phyloP scores from a whole-genome alignment of 2,797 vertebrate genomes.

The Argya squamiceps region DNA sequence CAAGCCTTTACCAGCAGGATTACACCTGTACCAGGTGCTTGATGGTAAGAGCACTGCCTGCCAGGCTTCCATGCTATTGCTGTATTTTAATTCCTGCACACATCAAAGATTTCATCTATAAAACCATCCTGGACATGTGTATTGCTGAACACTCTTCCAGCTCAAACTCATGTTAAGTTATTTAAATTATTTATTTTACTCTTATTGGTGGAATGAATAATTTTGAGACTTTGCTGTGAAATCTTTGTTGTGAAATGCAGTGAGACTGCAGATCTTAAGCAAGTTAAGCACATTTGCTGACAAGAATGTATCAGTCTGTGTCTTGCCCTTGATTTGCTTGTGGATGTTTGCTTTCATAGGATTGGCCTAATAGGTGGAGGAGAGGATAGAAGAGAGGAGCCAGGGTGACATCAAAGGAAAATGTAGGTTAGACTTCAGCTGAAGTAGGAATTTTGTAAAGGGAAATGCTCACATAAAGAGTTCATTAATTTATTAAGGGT shows the following conservation, averaged over 20 bases:
- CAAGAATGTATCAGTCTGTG: background rate
- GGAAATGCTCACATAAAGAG: background rate
- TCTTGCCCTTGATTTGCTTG: background rate
- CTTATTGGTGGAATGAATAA: background rate
- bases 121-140: background rate
- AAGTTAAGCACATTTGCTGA: background rate
- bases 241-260: background rate
- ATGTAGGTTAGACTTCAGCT: background rate
- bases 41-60: constrained; percentile 75
- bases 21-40: constrained; percentile 87
- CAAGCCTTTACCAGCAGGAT: constrained; percentile 87
- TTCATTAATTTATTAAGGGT: background rate
- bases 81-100: background rate
- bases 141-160: background rate
- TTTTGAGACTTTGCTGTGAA: background rate
- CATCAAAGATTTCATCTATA: background rate
- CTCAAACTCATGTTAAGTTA: background rate
- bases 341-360: background rate
- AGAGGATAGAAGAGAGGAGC: background rate
- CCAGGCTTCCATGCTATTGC: background rate
- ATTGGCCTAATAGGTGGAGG: background rate
- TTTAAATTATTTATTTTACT: background rate
- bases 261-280: background rate
- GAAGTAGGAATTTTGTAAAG: background rate
- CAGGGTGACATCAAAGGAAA: background rate